These are phyloP conservation scores for Aphrocallistes beatrix DNA, from an alignment of 37 sponge, comb jelly and placozoan species.

Conservation along the genomic window DNA sequence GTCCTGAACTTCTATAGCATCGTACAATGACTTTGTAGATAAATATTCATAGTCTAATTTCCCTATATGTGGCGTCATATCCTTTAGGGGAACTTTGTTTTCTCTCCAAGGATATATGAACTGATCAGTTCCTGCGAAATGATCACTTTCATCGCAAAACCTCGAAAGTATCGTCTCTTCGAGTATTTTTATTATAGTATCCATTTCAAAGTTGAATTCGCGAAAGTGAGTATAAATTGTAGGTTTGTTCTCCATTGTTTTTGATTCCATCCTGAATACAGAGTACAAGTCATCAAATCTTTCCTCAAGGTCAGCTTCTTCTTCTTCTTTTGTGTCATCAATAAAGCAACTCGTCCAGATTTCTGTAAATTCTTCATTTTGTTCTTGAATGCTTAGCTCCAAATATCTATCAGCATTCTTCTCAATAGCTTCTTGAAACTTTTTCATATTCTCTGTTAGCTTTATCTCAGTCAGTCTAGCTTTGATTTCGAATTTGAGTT, in stretches of 20 bases:
- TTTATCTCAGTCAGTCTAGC: not conserved
- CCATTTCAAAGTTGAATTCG: not conserved
- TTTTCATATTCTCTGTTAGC: not conserved
- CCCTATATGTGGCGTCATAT: not conserved
- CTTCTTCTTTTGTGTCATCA: not conserved
- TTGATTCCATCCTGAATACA: not conserved
- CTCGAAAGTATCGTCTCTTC: not conserved
- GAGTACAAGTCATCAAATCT: not conserved
- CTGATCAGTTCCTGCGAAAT: not conserved
- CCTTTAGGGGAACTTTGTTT: not conserved
- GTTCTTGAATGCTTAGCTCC: not conserved
- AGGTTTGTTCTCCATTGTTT: not conserved
- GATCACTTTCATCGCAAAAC: not conserved
- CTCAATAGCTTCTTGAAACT: not conserved
- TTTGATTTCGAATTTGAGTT: not conserved
- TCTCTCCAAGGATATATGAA: not conserved
- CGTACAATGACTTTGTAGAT: not conserved
- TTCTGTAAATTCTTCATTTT: not conserved
- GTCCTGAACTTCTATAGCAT: too few species aligned
- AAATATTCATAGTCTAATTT: not conserved
- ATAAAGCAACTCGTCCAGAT: not conserved
- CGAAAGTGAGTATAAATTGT: not conserved
- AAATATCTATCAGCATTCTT: not conserved
- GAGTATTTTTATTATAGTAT: not conserved
- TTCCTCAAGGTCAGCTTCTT: not conserved